These are phyloP conservation scores for Elachura formosa DNA, from an alignment of 2,113 vertebrate species.

Conservation along the genomic window DNA sequence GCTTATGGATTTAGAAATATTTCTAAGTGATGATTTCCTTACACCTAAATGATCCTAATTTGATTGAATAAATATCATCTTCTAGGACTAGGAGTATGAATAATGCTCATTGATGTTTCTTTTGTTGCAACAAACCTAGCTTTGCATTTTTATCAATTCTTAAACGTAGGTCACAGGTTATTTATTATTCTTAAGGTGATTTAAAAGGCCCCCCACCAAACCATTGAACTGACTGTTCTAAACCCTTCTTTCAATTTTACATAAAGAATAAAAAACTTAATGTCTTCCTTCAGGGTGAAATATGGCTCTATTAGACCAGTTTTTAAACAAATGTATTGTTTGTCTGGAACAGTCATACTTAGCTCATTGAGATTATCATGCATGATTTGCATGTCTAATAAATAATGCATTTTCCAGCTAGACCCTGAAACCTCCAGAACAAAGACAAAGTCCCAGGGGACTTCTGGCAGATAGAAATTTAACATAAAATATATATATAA, in stretches of 20 bases:
- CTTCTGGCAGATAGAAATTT: not conserved
- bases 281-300: not conserved
- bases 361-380: not conserved
- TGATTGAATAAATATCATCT: not conserved
- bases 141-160: not conserved
- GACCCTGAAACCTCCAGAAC: not conserved
- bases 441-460: not conserved
- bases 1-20: not conserved
- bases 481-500: not conserved
- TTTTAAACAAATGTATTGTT: not conserved
- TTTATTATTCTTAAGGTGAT: not conserved
- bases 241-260: not conserved
- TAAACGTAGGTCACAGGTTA: not conserved
- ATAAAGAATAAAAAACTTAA: not conserved
- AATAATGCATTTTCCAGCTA: slow-evolving; percentile 1
- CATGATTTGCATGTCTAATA: not conserved
- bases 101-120: not conserved
- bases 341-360: not conserved
- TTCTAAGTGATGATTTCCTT: not conserved
- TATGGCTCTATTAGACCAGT: not conserved
- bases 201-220: not conserved
- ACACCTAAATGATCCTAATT: not conserved
- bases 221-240: not conserved
- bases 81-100: fast-evolving
- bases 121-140: not conserved